Percentiles rank a stretch among this genome's conserved stretches.
Evolutionary conservation across 2,797 vertebrate genomes (phyloP).

Genomic region (Girardinus metallicus): DNA sequence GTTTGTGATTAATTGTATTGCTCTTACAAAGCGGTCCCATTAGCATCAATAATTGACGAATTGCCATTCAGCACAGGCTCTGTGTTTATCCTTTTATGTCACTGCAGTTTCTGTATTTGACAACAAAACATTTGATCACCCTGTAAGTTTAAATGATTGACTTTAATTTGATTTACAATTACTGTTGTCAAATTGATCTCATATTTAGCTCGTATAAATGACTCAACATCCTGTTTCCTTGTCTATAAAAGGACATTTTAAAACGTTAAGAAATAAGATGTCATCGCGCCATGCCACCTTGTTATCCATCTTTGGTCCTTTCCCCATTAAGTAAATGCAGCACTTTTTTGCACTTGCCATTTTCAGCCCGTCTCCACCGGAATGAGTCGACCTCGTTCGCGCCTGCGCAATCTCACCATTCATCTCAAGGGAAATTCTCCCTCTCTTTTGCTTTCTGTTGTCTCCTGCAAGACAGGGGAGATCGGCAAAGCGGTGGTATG

Average conservation of each 20-base stretch:
- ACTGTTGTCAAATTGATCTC: not conserved
- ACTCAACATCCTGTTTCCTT: not conserved
- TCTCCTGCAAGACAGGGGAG: constrained; percentile 55
- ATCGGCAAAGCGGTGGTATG: constrained; percentile 65
- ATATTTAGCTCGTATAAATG: not conserved
- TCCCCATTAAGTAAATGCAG: constrained; percentile 5
- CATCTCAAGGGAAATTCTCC: constrained; percentile 44
- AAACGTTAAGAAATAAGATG: not conserved
- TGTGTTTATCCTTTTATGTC: not conserved
- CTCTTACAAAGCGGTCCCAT: not conserved
- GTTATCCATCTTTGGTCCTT: not conserved
- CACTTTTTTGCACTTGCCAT: constrained; percentile 11
- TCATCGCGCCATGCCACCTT: not conserved
- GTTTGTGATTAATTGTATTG: constrained; percentile 2
- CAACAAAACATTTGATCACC: not conserved
- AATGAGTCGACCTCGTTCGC: constrained; percentile 59
- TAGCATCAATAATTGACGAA: not conserved
- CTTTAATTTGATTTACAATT: not conserved
- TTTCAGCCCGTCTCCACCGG: constrained; percentile 45
- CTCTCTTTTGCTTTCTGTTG: constrained; percentile 17
- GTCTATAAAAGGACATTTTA: not conserved
- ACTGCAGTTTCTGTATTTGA: not conserved
- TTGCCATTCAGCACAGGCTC: not conserved
- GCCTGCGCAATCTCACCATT: constrained; percentile 70
- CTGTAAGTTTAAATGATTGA: not conserved